phyloP scores from a whole-genome alignment of 2,797 vertebrate genomes.

The Sebastes taczanowskii region DNA sequence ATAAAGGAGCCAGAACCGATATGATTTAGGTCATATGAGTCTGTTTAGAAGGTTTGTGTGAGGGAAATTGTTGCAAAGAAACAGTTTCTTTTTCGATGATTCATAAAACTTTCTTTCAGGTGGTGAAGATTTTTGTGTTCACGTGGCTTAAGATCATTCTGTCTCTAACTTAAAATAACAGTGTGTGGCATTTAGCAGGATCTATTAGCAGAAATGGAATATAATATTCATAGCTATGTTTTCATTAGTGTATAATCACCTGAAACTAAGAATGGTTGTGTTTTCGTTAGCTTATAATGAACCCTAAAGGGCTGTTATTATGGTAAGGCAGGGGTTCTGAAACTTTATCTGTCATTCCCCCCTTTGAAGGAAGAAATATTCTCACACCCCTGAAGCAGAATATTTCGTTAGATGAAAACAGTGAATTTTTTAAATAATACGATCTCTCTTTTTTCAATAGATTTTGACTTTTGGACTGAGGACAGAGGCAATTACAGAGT shows the following conservation, averaged over 20 bases:
- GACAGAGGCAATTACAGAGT: no score
- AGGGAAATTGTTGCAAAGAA: neutral
- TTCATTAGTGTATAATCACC: neutral
- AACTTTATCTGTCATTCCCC: no score
- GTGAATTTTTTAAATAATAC: no score
- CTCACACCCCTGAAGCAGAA: no score
- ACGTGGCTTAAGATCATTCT: neutral
- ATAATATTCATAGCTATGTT: neutral
- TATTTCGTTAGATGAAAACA: no score
- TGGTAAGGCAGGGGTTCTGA: no score
- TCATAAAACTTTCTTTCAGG: neutral
- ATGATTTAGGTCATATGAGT: conserved; percentile 5
- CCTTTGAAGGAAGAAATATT: no score
- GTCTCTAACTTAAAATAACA: neutral
- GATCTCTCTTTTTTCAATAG: no score
- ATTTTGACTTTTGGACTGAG: no score
- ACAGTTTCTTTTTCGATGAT: neutral
- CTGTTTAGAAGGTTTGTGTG: neutral
- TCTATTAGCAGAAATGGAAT: neutral
- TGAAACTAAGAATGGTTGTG: neutral
- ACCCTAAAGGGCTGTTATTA: fast-evolving
- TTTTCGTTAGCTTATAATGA: neutral
- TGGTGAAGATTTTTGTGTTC: neutral
- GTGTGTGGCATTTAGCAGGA: neutral
- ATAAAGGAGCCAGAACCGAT: conserved; percentile 10